These are phyloP conservation scores for Drosophila dives DNA, from an alignment of 2,888 invertebrate genomes.

Conservation along the genomic window DNA sequence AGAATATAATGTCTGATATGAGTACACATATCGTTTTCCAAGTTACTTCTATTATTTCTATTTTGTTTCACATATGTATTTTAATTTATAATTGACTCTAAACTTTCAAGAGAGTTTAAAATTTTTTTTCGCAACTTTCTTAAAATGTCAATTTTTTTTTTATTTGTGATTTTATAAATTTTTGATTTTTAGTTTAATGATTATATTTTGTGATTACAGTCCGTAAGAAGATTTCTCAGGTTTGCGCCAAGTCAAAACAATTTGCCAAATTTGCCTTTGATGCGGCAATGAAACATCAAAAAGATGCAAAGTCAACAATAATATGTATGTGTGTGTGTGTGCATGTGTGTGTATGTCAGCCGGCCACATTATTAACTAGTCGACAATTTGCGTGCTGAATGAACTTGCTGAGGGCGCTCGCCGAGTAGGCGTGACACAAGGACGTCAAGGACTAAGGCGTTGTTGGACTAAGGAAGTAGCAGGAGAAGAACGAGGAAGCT, in stretches of 20 bases:
- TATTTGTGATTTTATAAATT: neutral
- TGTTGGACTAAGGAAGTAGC: constrained; percentile 16
- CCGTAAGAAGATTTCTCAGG: neutral
- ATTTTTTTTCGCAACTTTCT: neutral
- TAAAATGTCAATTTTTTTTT: neutral
- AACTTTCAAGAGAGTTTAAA: neutral
- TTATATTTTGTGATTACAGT: neutral
- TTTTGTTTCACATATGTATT: neutral
- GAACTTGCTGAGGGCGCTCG: constrained; percentile 51
- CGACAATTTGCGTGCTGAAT: constrained; percentile 64
- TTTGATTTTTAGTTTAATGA: neutral
- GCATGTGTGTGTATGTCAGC: constrained; percentile 20
- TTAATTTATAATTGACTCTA: no score
- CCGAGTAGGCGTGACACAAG: constrained; percentile 43
- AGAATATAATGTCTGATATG: neutral
- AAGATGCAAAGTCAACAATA: constrained; percentile 73
- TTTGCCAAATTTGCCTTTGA: constrained; percentile 67
- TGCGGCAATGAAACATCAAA: constrained; percentile 69
- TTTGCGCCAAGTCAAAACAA: constrained; percentile 50
- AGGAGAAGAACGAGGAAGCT: neutral
- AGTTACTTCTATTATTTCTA: no score
- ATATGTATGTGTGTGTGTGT: neutral
- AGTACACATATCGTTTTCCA: neutral
- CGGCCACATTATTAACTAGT: constrained; percentile 76
- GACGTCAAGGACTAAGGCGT: constrained; percentile 23